Evolutionary conservation across 2,113 vertebrate species (phyloP).

Genomic region (Cathartes aura): DNA sequence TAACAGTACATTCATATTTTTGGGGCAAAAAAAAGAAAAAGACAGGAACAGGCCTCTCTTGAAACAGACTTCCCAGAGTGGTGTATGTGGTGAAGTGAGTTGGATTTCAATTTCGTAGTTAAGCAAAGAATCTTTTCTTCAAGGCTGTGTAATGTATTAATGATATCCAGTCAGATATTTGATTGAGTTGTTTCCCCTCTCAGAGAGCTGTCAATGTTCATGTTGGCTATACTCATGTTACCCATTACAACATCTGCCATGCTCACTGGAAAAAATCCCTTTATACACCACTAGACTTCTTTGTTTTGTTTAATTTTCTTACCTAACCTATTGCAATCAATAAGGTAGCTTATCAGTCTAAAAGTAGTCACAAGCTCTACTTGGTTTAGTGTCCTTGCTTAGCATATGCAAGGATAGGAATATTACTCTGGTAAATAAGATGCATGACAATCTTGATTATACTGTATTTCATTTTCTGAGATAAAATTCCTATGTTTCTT

Average conservation of each 20-base stretch:
- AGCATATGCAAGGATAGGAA: not conserved
- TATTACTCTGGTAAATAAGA: not conserved
- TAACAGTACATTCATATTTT: not conserved
- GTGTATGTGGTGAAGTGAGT: slow-evolving; percentile 38
- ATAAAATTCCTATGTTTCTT: not conserved
- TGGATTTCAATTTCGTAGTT: slow-evolving; percentile 50
- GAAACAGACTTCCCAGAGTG: slow-evolving; percentile 57
- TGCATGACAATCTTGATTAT: not conserved
- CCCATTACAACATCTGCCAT: not conserved
- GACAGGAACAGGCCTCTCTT: slow-evolving; percentile 23
- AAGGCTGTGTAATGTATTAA: slow-evolving; percentile 56
- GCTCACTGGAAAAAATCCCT: not conserved
- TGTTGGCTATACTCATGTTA: not conserved
- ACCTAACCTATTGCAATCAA: not conserved
- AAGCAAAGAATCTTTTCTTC: slow-evolving; percentile 56
- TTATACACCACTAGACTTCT: not conserved
- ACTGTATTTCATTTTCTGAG: not conserved
- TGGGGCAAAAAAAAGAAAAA: not conserved
- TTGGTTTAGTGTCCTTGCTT: not conserved
- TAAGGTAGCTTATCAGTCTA: not conserved
- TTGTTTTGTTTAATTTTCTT: not conserved
- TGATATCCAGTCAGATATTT: slow-evolving; percentile 67
- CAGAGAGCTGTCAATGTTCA: slow-evolving; percentile 27
- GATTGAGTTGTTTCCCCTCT: slow-evolving; percentile 66
- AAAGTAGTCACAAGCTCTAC: not conserved